Evolutionary conservation across 2,113 vertebrate genomes (phyloP).

Genomic region (Microtus montanus): DNA sequence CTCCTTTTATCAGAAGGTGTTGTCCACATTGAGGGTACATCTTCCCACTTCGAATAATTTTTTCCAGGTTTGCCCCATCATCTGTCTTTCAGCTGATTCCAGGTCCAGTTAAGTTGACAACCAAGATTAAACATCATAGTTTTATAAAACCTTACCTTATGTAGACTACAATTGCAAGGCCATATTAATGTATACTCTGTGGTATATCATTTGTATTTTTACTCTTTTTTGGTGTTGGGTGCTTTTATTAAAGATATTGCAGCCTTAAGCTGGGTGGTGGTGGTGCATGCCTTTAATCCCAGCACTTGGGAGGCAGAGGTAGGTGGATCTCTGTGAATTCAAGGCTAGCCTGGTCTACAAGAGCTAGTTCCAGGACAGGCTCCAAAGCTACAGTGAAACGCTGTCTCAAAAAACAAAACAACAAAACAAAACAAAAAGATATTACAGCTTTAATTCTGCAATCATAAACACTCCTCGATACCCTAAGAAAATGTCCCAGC

Average conservation of each 20-base stretch:
- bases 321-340: no score
- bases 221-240: not conserved
- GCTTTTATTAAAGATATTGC: not conserved
- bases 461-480: not conserved
- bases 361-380: no score
- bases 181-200: not conserved
- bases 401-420: no score
- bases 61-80: not conserved
- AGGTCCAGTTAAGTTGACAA: not conserved
- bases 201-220: not conserved
- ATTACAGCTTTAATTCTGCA: not conserved
- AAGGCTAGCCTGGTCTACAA: no score
- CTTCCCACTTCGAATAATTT: not conserved
- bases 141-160: not conserved
- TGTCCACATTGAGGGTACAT: not conserved
- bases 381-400: no score
- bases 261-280: no score
- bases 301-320: no score
- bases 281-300: no score
- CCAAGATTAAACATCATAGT: not conserved
- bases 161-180: not conserved
- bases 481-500: not conserved
- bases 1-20: not conserved
- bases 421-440: no score
- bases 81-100: not conserved